Conservation (phyloP, 2,888 invertebrate genomes). For the Pandemis corylana region DNA sequence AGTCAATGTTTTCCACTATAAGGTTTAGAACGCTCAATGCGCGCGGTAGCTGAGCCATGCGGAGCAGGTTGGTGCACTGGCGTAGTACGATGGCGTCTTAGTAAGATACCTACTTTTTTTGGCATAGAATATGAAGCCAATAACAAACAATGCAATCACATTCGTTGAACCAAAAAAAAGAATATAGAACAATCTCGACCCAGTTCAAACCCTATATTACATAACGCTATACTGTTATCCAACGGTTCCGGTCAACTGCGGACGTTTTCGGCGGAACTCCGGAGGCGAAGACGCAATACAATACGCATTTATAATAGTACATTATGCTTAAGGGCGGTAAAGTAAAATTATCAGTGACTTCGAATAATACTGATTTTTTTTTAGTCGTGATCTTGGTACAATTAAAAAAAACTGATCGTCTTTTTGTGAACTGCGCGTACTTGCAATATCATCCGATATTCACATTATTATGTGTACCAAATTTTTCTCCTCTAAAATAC, state of each 20-base stretch:
- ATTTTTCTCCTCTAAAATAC: too few relatives aligned
- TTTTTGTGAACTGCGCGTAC: too few relatives aligned
- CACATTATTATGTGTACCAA: too few relatives aligned
- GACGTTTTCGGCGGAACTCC: slow-evolving; percentile 33
- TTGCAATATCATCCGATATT: too few relatives aligned
- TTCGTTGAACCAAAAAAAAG: slow-evolving; percentile 8
- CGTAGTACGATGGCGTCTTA: too few relatives aligned
- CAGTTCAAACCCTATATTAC: slow-evolving; percentile 29
- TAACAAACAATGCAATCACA: slow-evolving; percentile 15
- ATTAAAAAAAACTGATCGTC: too few relatives aligned
- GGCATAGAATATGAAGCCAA: slow-evolving; percentile 4
- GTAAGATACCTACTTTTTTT: background rate
- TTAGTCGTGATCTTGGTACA: too few relatives aligned
- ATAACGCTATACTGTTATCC: slow-evolving; percentile 28
- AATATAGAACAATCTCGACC: slow-evolving; percentile 29
- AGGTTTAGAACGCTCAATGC: too few relatives aligned
- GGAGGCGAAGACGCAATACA: slow-evolving; percentile 9
- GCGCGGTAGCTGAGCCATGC: too few relatives aligned
- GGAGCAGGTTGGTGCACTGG: too few relatives aligned
- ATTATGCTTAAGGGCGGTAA: background rate
- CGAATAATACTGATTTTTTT: too few relatives aligned
- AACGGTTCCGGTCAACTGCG: slow-evolving; percentile 35
- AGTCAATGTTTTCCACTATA: too few relatives aligned
- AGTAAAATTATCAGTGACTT: background rate
- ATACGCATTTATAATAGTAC: slow-evolving; percentile 1